Percentiles rank a stretch among this genome's conserved stretches.
phyloP scores from a whole-genome alignment of 2,888 invertebrate species.

The Eupithecia vulgata region DNA sequence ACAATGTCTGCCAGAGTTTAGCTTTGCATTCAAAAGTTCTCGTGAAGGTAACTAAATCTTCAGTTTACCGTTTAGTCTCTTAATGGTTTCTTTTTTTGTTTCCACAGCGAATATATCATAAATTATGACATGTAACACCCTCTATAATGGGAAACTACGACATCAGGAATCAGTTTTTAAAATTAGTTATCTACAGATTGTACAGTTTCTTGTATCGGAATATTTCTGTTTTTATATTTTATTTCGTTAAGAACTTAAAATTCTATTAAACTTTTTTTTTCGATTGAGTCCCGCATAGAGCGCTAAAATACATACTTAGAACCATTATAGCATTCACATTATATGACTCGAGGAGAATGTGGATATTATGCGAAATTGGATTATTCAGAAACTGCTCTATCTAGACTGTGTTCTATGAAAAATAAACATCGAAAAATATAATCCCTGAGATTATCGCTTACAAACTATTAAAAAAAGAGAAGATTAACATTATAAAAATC shows the following conservation, averaged over 20 bases:
- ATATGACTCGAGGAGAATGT: no score
- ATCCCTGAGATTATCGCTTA: no score
- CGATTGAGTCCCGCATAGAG: no score
- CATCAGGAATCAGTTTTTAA: slow-evolving; percentile 49
- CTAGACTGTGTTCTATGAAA: no score
- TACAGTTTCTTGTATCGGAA: background rate
- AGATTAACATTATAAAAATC: no score
- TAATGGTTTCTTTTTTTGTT: slow-evolving; percentile 71
- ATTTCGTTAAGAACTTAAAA: background rate
- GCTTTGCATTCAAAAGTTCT: slow-evolving; percentile 48
- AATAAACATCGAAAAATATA: no score
- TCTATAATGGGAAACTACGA: slow-evolving; percentile 50
- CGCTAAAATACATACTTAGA: no score
- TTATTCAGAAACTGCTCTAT: no score
- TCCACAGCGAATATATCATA: slow-evolving; percentile 70
- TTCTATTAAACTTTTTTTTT: no score
- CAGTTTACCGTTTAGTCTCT: slow-evolving; percentile 76
- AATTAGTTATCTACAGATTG: background rate
- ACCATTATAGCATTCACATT: no score
- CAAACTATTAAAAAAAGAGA: no score
- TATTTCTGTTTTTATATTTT: background rate
- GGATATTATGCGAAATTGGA: no score
- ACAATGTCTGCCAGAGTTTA: background rate
- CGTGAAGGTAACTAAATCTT: slow-evolving; percentile 70
- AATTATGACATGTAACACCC: slow-evolving; percentile 76